phyloP scores from a whole-genome alignment of 1,140 invertebrate species.

The Brachionus rotundiformis region DNA sequence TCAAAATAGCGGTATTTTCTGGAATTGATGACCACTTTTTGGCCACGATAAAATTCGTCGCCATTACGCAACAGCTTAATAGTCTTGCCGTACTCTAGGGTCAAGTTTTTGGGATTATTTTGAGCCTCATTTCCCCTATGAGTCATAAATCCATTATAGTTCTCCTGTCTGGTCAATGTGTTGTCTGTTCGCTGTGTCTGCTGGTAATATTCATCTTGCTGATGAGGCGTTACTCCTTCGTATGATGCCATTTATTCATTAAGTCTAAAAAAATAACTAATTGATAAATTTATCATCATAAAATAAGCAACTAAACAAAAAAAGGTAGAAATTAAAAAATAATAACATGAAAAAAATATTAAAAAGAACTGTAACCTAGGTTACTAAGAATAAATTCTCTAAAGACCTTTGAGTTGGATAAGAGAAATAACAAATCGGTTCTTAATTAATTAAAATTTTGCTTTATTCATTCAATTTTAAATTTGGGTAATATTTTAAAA shows the following conservation, averaged over 20 bases:
- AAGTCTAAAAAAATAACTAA: neutral
- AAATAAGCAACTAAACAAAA: neutral
- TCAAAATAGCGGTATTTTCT: slow-evolving; percentile 42
- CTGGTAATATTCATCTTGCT: slow-evolving; percentile 17
- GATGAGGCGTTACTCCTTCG: slow-evolving; percentile 10
- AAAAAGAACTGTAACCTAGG: neutral
- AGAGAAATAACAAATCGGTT: slow-evolving; percentile 7
- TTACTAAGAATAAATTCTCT: slow-evolving; percentile 13
- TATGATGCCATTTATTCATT: slow-evolving; percentile 27
- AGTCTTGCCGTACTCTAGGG: slow-evolving; percentile 33
- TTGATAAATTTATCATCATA: neutral
- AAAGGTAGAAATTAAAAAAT: slow-evolving; percentile 12
- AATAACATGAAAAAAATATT: neutral
- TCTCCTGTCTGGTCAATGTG: neutral
- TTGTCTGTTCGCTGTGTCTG: slow-evolving; percentile 11
- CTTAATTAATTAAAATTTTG: neutral
- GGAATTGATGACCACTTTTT: slow-evolving; percentile 50
- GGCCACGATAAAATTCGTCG: slow-evolving; percentile 38
- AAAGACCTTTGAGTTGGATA: slow-evolving; percentile 18
- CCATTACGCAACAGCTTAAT: slow-evolving; percentile 47
- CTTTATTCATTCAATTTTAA: slow-evolving; percentile 4
- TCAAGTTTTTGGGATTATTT: neutral
- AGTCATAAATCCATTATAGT: slow-evolving; percentile 44
- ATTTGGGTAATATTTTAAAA: neutral
- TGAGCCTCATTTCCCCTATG: neutral